These are phyloP conservation scores for Barbus barbus DNA, from an alignment of 2,113 vertebrate species.

Conservation along the genomic window DNA sequence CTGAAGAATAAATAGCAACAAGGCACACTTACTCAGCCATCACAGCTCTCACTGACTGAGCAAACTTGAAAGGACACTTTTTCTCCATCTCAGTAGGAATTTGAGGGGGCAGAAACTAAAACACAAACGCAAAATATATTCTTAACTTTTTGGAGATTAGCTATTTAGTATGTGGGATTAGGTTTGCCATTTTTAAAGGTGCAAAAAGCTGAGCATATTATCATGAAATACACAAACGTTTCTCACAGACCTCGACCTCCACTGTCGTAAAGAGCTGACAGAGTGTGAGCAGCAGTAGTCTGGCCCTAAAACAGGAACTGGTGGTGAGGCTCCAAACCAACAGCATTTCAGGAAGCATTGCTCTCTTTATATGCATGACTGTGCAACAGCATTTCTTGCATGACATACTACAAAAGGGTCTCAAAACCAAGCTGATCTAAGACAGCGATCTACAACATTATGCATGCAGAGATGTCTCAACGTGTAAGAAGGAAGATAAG, in stretches of 20 bases:
- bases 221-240: background rate
- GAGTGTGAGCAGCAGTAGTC: constrained; percentile 82
- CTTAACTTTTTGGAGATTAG: background rate
- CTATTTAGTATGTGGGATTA: background rate
- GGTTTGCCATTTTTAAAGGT: background rate
- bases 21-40: constrained; percentile 86
- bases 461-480: background rate
- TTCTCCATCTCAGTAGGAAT: constrained; percentile 88
- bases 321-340: constrained; percentile 19
- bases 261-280: constrained; percentile 89
- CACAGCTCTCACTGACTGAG: constrained; percentile 79
- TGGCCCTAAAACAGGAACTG: constrained; percentile 72
- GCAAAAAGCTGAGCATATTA: background rate
- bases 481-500: background rate
- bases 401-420: background rate
- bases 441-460: background rate
- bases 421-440: background rate
- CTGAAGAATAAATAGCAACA: background rate
- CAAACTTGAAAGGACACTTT: constrained; percentile 81
- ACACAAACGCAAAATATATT: constrained; percentile 21
- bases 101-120: constrained; percentile 90
- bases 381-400: background rate
- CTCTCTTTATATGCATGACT: background rate
- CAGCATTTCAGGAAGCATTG: background rate
- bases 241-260: constrained; percentile 88